Percentiles rank a stretch among this genome's conserved stretches.
Evolutionary conservation across 2,888 invertebrate genomes (phyloP).

Genomic region (Bugula neritina): DNA sequence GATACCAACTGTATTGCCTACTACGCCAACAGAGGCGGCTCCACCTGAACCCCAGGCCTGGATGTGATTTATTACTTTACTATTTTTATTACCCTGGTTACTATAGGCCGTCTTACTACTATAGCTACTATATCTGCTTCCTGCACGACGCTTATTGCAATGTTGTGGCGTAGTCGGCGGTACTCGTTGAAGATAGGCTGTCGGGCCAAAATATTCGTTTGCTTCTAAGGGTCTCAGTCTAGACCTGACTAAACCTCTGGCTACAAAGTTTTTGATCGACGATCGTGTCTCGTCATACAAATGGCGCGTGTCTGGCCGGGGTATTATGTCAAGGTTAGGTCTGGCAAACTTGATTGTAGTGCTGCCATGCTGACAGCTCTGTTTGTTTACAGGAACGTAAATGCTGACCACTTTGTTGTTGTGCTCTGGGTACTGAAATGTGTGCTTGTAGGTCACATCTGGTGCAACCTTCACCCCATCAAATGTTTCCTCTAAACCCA

Average conservation of each 20-base stretch:
- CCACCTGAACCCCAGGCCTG: too few species aligned
- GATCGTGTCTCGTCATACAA: background rate
- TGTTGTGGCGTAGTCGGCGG: background rate
- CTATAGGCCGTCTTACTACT: background rate
- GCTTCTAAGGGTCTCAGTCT: background rate
- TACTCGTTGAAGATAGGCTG: background rate
- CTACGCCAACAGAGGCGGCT: too few species aligned
- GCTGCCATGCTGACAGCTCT: background rate
- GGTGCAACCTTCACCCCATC: conserved; percentile 20
- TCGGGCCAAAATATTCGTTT: background rate
- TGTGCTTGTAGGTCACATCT: conserved; percentile 19
- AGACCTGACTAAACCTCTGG: background rate
- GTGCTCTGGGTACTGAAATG: conserved; percentile 10
- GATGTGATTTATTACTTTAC: too few species aligned
- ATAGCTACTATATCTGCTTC: background rate
- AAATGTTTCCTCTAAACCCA: conserved; percentile 19
- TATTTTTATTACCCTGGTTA: background rate
- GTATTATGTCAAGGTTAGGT: background rate
- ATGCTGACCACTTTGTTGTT: background rate
- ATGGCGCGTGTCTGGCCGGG: background rate
- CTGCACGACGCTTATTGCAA: background rate
- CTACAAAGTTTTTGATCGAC: background rate
- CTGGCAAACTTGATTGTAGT: conserved; percentile 8
- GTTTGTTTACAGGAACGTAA: background rate
- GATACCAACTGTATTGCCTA: background rate